A percentile compares a stretch with the other conserved stretches of the same genome.
Conservation (phyloP, 1,140 invertebrate species). For the Cyclina sinensis region DNA sequence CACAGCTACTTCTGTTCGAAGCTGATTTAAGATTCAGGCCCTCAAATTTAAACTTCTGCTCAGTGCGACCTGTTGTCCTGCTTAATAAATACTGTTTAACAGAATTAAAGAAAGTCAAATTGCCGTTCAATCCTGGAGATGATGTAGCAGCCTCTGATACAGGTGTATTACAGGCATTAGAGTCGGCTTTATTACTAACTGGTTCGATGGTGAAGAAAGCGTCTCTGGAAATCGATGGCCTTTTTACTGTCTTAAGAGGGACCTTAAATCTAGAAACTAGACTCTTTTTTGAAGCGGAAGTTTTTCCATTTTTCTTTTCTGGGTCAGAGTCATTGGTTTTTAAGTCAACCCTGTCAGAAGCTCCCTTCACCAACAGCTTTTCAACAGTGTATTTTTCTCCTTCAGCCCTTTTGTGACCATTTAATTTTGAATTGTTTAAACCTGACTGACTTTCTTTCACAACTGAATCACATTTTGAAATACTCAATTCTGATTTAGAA, state of each 20-base stretch:
- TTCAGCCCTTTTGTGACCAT: too few species aligned
- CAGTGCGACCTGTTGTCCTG: conserved; percentile 7
- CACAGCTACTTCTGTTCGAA: background rate
- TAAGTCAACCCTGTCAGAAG: background rate
- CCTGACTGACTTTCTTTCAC: too few species aligned
- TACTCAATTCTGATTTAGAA: too few species aligned
- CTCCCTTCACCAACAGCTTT: too few species aligned
- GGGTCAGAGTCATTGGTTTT: background rate
- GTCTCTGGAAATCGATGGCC: background rate
- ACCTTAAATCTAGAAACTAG: background rate
- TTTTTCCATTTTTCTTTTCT: background rate
- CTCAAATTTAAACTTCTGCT: conserved; percentile 32
- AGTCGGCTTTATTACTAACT: background rate
- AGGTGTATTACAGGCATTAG: background rate
- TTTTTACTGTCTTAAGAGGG: background rate
- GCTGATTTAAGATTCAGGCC: conserved; percentile 51
- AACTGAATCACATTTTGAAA: too few species aligned
- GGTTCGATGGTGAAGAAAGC: conserved; percentile 29
- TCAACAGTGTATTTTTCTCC: too few species aligned
- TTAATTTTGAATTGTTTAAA: too few species aligned
- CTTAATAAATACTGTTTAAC: conserved; percentile 63
- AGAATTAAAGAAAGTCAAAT: background rate
- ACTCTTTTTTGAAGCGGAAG: background rate
- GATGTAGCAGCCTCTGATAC: background rate
- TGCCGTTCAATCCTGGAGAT: background rate